Evolutionary conservation across 2,888 invertebrate species (phyloP).

Genomic region (Drosophila anceps): DNA sequence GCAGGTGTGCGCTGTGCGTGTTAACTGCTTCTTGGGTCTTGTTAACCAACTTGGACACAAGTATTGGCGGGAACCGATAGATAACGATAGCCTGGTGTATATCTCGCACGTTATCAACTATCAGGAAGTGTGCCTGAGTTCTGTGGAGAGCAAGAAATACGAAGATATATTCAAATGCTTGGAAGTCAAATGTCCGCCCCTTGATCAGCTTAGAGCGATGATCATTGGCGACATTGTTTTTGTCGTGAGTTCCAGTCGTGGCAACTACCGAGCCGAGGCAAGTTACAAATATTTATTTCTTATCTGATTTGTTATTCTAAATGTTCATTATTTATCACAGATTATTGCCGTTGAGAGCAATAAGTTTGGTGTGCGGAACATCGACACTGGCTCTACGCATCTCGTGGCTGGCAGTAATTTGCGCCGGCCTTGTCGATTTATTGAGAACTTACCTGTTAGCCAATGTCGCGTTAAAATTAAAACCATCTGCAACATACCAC

Average conservation of each 20-base stretch:
- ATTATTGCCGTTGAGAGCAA: conserved; percentile 1
- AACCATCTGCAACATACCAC: conserved; percentile 44
- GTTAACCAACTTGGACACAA: conserved; percentile 36
- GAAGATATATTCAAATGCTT: conserved; percentile 40
- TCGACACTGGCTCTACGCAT: conserved; percentile 49
- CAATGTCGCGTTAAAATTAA: conserved; percentile 34
- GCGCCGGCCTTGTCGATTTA: conserved; percentile 54
- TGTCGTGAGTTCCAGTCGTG: conserved; percentile 28
- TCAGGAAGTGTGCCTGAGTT: conserved; percentile 49
- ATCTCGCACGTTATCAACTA: conserved; percentile 47
- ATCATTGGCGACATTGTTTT: conserved; percentile 46
- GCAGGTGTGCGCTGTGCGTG: conserved; percentile 32
- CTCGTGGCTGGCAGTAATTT: conserved; percentile 14
- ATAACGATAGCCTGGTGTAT: conserved; percentile 34
- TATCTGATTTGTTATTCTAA: not conserved
- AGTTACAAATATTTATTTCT: not conserved
- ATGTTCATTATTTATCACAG: conserved; percentile 11
- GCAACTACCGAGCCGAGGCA: conserved; percentile 54
- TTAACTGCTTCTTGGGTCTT: conserved; percentile 38
- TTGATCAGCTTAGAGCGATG: conserved; percentile 19
- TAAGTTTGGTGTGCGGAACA: conserved; percentile 45
- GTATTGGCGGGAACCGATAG: conserved; percentile 54
- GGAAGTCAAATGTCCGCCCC: conserved; percentile 35
- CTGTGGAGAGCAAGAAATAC: conserved; percentile 38
- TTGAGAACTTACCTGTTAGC: conserved; percentile 53